Evolutionary conservation across 2,888 invertebrate species (phyloP).

Genomic region (Protula sp.): DNA sequence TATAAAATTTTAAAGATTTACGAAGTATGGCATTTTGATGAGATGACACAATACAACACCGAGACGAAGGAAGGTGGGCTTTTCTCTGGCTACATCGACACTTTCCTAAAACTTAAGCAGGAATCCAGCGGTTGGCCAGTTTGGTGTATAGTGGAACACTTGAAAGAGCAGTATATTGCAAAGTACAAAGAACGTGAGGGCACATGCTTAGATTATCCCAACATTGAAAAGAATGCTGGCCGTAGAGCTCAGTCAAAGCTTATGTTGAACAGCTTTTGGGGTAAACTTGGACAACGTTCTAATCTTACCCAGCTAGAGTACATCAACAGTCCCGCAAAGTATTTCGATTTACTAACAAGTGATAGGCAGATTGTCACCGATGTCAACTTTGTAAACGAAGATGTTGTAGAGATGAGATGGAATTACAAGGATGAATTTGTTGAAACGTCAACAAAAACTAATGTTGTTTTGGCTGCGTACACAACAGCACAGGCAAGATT

Average conservation of each 20-base stretch:
- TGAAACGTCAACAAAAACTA: too few species aligned
- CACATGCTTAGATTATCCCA: background rate
- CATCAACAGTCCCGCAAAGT: background rate
- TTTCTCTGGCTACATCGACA: background rate
- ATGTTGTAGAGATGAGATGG: background rate
- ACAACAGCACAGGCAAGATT: too few species aligned
- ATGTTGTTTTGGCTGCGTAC: too few species aligned
- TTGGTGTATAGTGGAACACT: background rate
- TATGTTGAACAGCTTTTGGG: background rate
- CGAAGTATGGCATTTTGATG: background rate
- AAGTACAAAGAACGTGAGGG: background rate
- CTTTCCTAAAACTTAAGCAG: background rate
- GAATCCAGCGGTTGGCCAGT: background rate
- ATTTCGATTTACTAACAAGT: background rate
- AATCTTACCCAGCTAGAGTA: background rate
- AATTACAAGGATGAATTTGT: too few species aligned
- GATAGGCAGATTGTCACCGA: background rate
- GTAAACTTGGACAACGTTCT: background rate
- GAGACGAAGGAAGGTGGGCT: background rate
- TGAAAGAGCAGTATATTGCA: background rate
- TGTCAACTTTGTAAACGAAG: background rate
- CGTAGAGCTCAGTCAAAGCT: background rate
- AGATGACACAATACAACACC: background rate
- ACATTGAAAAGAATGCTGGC: background rate
- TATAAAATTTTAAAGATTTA: background rate